phyloP scores from a whole-genome alignment of 1,140 invertebrate species.

The Zaprionus inermis region DNA sequence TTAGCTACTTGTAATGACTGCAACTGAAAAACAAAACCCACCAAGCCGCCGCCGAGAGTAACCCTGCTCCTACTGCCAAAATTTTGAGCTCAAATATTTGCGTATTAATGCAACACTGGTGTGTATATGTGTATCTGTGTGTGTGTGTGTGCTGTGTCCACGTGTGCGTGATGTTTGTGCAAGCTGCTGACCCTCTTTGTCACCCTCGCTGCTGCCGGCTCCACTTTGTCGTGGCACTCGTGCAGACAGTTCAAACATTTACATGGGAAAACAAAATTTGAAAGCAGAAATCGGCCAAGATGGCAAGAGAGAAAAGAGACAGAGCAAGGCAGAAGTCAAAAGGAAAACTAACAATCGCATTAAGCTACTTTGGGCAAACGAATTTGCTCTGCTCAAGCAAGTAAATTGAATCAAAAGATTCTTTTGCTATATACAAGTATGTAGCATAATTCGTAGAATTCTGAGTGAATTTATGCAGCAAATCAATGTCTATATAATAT shows the following conservation, averaged over 20 bases:
- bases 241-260: constrained; percentile 81
- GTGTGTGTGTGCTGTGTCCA: constrained; percentile 11
- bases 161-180: constrained; percentile 51
- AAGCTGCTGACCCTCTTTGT: constrained; percentile 61
- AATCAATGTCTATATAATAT: no score
- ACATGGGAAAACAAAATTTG: constrained; percentile 62
- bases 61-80: constrained; percentile 37
- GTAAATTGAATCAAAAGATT: neutral
- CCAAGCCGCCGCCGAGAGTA: no score
- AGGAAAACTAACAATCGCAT: constrained; percentile 18
- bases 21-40: no score
- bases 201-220: neutral
- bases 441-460: neutral
- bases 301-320: constrained; percentile 30
- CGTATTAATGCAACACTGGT: constrained; percentile 70
- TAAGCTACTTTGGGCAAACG: constrained; percentile 22
- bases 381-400: constrained; percentile 15
- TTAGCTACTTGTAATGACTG: constrained; percentile 3
- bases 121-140: constrained; percentile 33
- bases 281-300: constrained; percentile 18
- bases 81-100: constrained; percentile 70
- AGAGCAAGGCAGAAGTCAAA: constrained; percentile 11
- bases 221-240: constrained; percentile 65
- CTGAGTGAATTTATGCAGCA: neutral
- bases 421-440: neutral